These are phyloP conservation scores for Ceratoteleas bidentatus DNA, from an alignment of 1,140 invertebrate genomes.

Conservation along the genomic window DNA sequence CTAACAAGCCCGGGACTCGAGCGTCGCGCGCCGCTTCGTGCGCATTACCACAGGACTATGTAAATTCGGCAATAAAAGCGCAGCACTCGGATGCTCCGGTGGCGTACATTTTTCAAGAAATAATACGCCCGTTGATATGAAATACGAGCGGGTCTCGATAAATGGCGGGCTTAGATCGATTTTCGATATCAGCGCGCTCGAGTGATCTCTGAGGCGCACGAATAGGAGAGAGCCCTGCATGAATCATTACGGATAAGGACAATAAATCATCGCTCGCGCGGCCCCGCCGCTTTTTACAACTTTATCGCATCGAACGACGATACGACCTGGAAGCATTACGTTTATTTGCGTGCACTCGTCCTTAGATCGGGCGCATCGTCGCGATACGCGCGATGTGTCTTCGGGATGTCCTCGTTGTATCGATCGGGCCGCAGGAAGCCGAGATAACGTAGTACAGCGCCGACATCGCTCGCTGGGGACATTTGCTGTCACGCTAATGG, in stretches of 20 bases:
- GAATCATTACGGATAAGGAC: conserved; percentile 69
- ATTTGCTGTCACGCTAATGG: conserved; percentile 74
- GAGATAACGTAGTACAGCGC: conserved; percentile 61
- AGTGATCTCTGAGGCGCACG: conserved; percentile 67
- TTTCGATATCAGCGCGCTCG: conserved; percentile 68
- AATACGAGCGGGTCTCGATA: conserved; percentile 67
- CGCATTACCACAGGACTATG: conserved; percentile 34
- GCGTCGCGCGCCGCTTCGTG: not conserved
- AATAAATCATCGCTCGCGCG: conserved; percentile 66
- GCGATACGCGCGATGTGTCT: conserved; percentile 64
- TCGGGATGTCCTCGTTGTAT: conserved; percentile 65
- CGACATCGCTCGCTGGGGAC: conserved; percentile 68
- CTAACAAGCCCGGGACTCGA: not conserved
- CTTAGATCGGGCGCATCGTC: conserved; percentile 63
- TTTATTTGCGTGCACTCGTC: conserved; percentile 67
- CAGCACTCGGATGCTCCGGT: conserved; percentile 38
- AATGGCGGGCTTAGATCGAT: conserved; percentile 68
- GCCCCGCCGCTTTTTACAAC: conserved; percentile 63
- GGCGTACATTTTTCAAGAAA: conserved; percentile 64
- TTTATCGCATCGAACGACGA: conserved; percentile 65
- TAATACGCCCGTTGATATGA: conserved; percentile 66
- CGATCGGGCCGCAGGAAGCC: conserved; percentile 61
- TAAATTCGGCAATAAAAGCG: conserved; percentile 61
- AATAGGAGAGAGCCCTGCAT: conserved; percentile 56
- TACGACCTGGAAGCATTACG: conserved; percentile 68